Percentiles rank a stretch among this genome's conserved stretches.
Evolutionary conservation across 2,113 vertebrate species (phyloP).

Genomic region (Ranitomeya variabilis): DNA sequence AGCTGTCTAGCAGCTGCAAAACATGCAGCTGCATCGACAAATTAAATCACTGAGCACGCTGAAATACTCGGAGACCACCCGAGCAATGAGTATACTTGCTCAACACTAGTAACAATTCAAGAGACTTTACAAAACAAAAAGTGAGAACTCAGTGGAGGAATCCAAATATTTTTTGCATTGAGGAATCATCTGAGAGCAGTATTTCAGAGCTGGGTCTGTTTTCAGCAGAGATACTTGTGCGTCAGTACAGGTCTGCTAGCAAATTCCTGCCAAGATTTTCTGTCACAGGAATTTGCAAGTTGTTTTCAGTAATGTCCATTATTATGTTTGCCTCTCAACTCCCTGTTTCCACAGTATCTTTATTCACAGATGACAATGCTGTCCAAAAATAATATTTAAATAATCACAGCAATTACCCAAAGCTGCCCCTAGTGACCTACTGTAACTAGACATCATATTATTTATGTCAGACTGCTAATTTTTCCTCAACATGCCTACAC

Average conservation of each 20-base stretch:
- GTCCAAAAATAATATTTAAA: constrained; percentile 29
- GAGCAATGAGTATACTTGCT: too few species aligned
- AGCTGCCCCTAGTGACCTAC: constrained; percentile 26
- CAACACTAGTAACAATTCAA: background rate
- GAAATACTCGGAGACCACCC: too few species aligned
- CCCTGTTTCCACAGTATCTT: constrained; percentile 2
- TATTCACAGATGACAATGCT: constrained; percentile 13
- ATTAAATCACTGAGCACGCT: too few species aligned
- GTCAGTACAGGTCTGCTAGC: constrained; percentile 1
- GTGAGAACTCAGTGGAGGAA: background rate
- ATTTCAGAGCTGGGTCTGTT: background rate
- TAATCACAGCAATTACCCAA: constrained; percentile 26
- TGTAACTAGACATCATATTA: constrained; percentile 23
- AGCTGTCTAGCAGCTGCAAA: too few species aligned
- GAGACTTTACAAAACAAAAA: background rate
- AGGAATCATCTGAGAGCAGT: constrained; percentile 15
- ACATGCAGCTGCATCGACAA: too few species aligned
- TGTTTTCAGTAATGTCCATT: constrained; percentile 17
- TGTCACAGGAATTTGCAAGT: constrained; percentile 17
- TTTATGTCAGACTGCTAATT: background rate
- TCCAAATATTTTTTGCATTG: background rate
- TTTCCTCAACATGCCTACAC: background rate
- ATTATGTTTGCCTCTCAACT: background rate
- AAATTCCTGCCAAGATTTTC: constrained; percentile 35
- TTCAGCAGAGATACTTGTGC: constrained; percentile 13